phyloP scores from a whole-genome alignment of 2,888 invertebrate genomes.

The Limenitis camilla region DNA sequence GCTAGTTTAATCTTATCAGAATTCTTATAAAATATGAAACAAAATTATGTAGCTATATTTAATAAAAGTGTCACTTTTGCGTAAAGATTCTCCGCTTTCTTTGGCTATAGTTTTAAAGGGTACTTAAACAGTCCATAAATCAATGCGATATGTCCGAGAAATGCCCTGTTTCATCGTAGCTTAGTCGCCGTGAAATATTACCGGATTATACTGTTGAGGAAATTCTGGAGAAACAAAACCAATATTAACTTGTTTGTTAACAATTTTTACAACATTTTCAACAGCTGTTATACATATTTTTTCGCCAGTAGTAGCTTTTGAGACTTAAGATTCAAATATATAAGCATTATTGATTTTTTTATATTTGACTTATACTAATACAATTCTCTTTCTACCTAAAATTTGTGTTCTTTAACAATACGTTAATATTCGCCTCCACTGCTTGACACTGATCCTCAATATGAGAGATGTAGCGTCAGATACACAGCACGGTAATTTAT shows the following conservation, averaged over 20 bases:
- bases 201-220: slow-evolving; percentile 53
- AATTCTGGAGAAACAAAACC: slow-evolving; percentile 32
- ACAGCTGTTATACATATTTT: not conserved
- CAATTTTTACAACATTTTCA: not conserved
- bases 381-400: too few species aligned
- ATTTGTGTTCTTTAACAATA: too few species aligned
- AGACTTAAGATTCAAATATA: too few species aligned
- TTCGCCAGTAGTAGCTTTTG: too few species aligned
- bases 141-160: slow-evolving; percentile 63
- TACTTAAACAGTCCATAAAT: slow-evolving; percentile 68
- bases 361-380: too few species aligned
- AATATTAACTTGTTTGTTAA: slow-evolving; percentile 17
- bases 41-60: not conserved
- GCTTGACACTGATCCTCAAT: too few species aligned
- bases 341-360: too few species aligned
- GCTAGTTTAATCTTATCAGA: too few species aligned
- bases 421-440: too few species aligned
- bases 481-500: too few species aligned
- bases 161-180: slow-evolving; percentile 63
- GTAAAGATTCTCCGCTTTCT: slow-evolving; percentile 46
- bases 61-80: slow-evolving; percentile 19
- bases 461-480: too few species aligned
- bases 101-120: slow-evolving; percentile 61
- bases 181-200: slow-evolving; percentile 59
- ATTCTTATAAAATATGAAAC: not conserved